Percentiles rank a stretch among this genome's conserved stretches.
Conservation (phyloP, 2,113 vertebrate genomes). For the Cinclus mexicanus region DNA sequence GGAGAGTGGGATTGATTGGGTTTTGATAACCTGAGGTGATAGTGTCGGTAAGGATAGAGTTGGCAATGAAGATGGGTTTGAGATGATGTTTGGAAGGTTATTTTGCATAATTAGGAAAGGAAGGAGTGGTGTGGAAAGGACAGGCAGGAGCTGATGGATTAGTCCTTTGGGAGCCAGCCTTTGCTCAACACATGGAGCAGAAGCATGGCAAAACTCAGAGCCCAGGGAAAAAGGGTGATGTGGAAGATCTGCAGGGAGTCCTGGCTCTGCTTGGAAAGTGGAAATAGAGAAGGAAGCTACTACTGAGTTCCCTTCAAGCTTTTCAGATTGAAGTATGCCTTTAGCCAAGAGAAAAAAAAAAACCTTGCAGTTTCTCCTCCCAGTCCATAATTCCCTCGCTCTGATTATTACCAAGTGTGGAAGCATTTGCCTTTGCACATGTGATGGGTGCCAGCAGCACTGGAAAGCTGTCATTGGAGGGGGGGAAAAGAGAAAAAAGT, state of each 20-base stretch:
- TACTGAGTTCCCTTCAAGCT: not conserved
- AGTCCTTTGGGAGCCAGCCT: not conserved
- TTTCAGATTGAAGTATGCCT: not conserved
- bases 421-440: conserved; percentile 38
- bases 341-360: not conserved
- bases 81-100: not conserved
- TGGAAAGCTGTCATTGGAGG: not conserved
- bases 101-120: not conserved
- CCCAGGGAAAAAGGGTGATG: rapidly evolving
- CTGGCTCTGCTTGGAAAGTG: not conserved
- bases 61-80: not conserved
- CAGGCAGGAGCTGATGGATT: not conserved
- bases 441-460: conserved; percentile 32
- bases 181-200: rapidly evolving
- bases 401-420: conserved; percentile 56
- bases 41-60: not conserved
- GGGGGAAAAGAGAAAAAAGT: not conserved
- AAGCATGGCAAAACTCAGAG: not conserved
- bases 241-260: not conserved
- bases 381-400: conserved; percentile 21
- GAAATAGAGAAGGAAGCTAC: not conserved
- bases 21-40: rapidly evolving
- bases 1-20: not conserved
- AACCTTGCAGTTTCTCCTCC: not conserved
- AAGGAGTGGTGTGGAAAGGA: not conserved